Evolutionary conservation across 2,797 vertebrate genomes (phyloP), one percentile per base, ranked within the genome.

Genomic region (Chrysolophus pictus): DNA sequence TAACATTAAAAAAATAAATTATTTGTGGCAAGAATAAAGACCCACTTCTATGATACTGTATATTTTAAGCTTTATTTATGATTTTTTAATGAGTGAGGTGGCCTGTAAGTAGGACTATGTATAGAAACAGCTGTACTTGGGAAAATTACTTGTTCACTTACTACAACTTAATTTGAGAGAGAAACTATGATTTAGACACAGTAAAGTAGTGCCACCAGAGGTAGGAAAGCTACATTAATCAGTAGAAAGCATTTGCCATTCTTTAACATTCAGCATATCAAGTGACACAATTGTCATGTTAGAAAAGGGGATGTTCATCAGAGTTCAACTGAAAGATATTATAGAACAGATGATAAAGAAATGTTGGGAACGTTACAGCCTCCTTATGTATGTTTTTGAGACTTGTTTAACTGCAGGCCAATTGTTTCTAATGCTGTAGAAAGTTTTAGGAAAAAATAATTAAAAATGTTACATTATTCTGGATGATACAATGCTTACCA

Each of bases 1-100:
- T 87, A 94, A 47, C 33, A 91, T 96, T 94, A 87, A 91, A n/a
- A 71, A 67, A 67, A 47, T 96, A 93, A 97, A 93, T 97, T 97
- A 97, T 96, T 97, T 95, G 93, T 91, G 95, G 94, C 93, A 58
- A 95, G 62, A 91, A 93, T 93, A 95, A 96, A 95, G 92, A 77
- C 92, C 93, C 91, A 93, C 90, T 46, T 92, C 62, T 94, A 56
- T 56, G 33, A 88, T 62, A 70, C 42, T 93, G 70, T 82, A 94
- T 24, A 97, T 91, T 88, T 85, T 70, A 95, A 94, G 87, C 68
- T 51, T 56, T 94, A 93, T 91, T 91, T 94, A 93, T 94, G 93
- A 73, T 26, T 83, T 90, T 76, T 68, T 53, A 81, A 67, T 42
- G 51, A 86, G 67, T 13, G 80, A 87, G 77, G 77, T 18, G 49